Evolutionary conservation across 2,113 vertebrate genomes (phyloP).

Genomic region (Amphiprion percula): DNA sequence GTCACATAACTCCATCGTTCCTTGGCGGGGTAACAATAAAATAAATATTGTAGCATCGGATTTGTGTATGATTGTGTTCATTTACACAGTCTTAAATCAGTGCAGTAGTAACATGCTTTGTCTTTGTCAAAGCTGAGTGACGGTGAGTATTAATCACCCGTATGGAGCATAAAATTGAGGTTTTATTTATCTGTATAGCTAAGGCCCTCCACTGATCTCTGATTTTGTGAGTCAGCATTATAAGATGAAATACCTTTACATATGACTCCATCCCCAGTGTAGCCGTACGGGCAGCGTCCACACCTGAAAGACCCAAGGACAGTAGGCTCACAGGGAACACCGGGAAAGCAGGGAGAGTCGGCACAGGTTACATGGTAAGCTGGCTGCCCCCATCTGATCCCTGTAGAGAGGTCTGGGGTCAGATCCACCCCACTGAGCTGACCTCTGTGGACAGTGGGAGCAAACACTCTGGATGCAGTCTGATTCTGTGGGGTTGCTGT

Average conservation of each 20-base stretch:
- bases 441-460: conserved; percentile 32
- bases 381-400: conserved; percentile 27
- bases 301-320: conserved; percentile 81
- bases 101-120: no score
- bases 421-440: conserved; percentile 45
- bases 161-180: no score
- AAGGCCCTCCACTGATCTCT: no score
- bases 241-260: conserved; percentile 84
- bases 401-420: conserved; percentile 51
- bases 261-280: conserved; percentile 86
- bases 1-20: no score
- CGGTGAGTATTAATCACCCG: no score
- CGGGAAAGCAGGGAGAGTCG: conserved; percentile 87
- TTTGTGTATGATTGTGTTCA: no score
- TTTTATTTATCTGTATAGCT: no score
- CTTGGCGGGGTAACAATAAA: no score
- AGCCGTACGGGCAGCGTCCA: conserved; percentile 87
- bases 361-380: conserved; percentile 76
- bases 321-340: conserved; percentile 84
- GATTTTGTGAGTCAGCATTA: no score
- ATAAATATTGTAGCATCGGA: no score
- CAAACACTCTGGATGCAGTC: conserved; percentile 46
- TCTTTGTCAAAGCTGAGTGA: no score
- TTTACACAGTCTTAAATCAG: no score
- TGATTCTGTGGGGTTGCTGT: conserved; percentile 46